Conservation (phyloP, 2,113 vertebrate species). For the Percopsis transmontana region DNA sequence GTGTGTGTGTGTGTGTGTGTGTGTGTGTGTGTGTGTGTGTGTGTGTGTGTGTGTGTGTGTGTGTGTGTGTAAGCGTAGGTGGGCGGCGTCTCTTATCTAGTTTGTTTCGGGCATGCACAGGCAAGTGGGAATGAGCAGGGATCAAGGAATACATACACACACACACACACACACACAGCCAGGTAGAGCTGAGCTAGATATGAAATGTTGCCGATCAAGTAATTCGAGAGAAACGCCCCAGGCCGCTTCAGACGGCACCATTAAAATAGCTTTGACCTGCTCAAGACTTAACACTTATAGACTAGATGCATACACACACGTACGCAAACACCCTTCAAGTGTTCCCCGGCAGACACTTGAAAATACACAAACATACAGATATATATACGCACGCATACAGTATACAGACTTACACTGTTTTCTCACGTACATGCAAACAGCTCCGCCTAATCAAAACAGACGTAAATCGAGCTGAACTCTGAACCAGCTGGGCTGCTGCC, state of each 20-base stretch:
- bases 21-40: slow-evolving; percentile 4
- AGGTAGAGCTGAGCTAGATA: slow-evolving; percentile 17
- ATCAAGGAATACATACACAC: slow-evolving; percentile 34
- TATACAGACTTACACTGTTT: neutral
- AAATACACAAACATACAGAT: slow-evolving; percentile 8
- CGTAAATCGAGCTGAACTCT: slow-evolving; percentile 24
- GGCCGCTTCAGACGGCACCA: slow-evolving; percentile 27
- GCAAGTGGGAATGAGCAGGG: slow-evolving; percentile 12
- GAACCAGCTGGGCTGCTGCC: slow-evolving; percentile 30
- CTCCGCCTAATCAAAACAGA: slow-evolving; percentile 22
- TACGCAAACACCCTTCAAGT: slow-evolving; percentile 15
- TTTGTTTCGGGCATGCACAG: slow-evolving; percentile 40
- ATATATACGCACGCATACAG: neutral
- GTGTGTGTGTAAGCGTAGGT: slow-evolving; percentile 1
- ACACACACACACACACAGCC: slow-evolving; percentile 12
- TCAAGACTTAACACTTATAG: slow-evolving; percentile 22
- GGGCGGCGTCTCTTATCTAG: slow-evolving; percentile 30
- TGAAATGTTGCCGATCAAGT: slow-evolving; percentile 28
- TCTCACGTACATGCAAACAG: slow-evolving; percentile 7
- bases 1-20: slow-evolving; percentile 7
- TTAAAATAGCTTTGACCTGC: slow-evolving; percentile 58
- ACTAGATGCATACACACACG: slow-evolving; percentile 28
- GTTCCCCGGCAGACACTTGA: neutral
- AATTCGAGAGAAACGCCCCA: slow-evolving; percentile 25
- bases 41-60: slow-evolving; percentile 12